Percentiles rank a stretch among this genome's conserved stretches.
Evolutionary conservation across 2,797 vertebrate genomes (phyloP).

Genomic region (Trachops cirrhosus): DNA sequence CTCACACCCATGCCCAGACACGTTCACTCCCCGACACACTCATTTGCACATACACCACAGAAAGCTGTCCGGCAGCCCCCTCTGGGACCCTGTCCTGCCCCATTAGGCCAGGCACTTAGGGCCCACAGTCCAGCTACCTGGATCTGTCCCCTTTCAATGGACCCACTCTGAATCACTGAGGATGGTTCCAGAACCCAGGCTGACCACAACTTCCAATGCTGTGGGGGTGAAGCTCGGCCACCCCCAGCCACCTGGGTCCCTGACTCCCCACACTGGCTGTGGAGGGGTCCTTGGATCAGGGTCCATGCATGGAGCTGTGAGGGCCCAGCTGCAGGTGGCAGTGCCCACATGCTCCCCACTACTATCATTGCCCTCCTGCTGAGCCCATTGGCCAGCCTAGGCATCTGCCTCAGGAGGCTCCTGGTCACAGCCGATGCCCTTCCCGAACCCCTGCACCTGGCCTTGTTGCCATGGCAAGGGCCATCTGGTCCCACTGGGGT

Average conservation of each 20-base stretch:
- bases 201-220: neutral
- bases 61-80: neutral
- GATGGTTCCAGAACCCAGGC: neutral
- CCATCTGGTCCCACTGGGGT: neutral
- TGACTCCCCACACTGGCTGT: neutral
- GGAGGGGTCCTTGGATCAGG: neutral
- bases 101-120: neutral
- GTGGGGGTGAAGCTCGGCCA: neutral
- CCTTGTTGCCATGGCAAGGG: neutral
- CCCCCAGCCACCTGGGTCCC: neutral
- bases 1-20: neutral
- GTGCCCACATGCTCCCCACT: neutral
- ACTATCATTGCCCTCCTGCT: neutral
- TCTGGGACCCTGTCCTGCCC: neutral
- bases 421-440: neutral
- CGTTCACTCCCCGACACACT: neutral
- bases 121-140: neutral
- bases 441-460: no score
- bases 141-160: neutral
- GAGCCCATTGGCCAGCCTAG: neutral
- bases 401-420: neutral
- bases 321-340: neutral
- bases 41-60: neutral
- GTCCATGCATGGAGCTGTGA: neutral
- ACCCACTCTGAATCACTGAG: neutral